Conservation (phyloP, 2,113 vertebrate genomes). For the Suricata suricatta region DNA sequence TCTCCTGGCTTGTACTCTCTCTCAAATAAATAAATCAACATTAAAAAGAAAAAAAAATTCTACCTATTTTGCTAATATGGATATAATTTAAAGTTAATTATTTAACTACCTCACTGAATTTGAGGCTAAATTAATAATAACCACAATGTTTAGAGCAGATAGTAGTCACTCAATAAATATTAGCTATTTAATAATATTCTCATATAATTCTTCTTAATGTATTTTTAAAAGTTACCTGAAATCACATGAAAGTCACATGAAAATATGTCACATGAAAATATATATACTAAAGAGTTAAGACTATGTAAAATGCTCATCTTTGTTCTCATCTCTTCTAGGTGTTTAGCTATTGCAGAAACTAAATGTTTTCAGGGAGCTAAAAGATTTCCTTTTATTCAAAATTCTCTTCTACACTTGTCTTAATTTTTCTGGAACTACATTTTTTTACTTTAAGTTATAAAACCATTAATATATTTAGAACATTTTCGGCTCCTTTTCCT, state of each 20-base stretch:
- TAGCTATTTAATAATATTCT: neutral
- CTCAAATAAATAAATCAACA: too few relatives aligned
- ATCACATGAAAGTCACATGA: neutral
- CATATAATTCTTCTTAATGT: neutral
- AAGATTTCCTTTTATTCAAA: neutral
- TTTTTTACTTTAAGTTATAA: neutral
- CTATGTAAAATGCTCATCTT: neutral
- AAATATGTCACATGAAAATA: neutral
- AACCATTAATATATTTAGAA: neutral
- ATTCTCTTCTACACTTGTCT: neutral
- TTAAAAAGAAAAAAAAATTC: too few relatives aligned
- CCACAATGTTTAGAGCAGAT: neutral
- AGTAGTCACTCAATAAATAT: neutral
- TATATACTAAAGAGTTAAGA: neutral
- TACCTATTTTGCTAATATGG: neutral
- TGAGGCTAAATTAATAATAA: neutral
- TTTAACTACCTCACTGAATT: neutral
- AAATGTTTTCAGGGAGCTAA: neutral
- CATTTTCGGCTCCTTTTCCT: neutral
- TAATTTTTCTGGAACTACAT: neutral
- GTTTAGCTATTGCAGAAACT: neutral
- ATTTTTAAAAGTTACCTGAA: neutral
- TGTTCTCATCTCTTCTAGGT: neutral
- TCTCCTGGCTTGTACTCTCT: too few relatives aligned
- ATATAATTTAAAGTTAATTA: neutral